A percentile compares a stretch with the other conserved stretches of the same genome.
These are phyloP conservation scores for Arnoldichthys spilopterus DNA, from an alignment of 2,797 vertebrate species.

Conservation along the genomic window DNA sequence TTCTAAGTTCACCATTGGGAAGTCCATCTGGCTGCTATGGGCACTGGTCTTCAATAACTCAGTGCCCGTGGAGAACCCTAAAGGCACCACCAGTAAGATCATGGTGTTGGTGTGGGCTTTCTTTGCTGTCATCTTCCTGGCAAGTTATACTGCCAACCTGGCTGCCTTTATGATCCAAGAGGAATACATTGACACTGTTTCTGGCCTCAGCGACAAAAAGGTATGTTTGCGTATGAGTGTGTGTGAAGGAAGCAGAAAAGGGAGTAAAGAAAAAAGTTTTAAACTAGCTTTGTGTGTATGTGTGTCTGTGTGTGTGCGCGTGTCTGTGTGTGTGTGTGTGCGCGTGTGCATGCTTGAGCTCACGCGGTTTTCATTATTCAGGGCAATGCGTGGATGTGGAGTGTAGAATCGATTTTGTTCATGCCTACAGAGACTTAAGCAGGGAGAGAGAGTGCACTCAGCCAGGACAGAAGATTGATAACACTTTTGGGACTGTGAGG, in stretches of 20 bases:
- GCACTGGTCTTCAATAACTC: slow-evolving; percentile 97
- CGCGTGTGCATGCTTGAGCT: slow-evolving; percentile 28
- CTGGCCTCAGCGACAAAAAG: slow-evolving; percentile 95
- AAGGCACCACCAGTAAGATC: slow-evolving; percentile 95
- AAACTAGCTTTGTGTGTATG: neutral
- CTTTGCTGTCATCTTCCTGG: slow-evolving; percentile 96
- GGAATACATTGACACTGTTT: slow-evolving; percentile 95
- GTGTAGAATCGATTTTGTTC: slow-evolving; percentile 40
- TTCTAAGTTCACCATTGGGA: slow-evolving; percentile 94
- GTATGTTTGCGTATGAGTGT: slow-evolving; percentile 64
- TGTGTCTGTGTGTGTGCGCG: slow-evolving; percentile 24
- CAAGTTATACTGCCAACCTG: slow-evolving; percentile 96
- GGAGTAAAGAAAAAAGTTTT: slow-evolving; percentile 1
- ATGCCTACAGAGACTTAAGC: slow-evolving; percentile 37
- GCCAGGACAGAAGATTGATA: slow-evolving; percentile 36
- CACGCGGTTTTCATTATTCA: slow-evolving; percentile 43
- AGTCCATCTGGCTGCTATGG: slow-evolving; percentile 97
- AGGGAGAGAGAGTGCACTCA: slow-evolving; percentile 5
- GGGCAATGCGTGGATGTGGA: slow-evolving; percentile 30
- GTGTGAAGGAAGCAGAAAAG: neutral
- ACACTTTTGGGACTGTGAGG: slow-evolving; percentile 31
- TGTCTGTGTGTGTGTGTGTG: slow-evolving; percentile 14
- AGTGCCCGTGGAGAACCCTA: slow-evolving; percentile 94
- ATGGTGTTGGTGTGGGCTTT: slow-evolving; percentile 98
- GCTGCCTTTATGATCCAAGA: slow-evolving; percentile 98